Conservation (phyloP, 2,888 invertebrate species). For the Teinopalpus imperialis region DNA sequence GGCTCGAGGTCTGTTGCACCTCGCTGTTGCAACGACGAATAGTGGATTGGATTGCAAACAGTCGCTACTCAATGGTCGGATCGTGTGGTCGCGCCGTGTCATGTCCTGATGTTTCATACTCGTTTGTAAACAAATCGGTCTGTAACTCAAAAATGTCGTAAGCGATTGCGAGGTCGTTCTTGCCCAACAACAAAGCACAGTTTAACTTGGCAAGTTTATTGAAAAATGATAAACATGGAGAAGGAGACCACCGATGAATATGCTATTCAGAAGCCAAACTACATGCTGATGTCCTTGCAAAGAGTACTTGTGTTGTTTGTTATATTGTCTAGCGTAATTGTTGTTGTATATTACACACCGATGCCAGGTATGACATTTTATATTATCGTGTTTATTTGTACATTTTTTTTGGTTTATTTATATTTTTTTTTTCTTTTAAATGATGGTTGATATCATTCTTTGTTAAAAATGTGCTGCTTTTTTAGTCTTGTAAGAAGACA, state of each 20-base stretch:
- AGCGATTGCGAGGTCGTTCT: constrained; percentile 24
- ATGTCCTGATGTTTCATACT: constrained; percentile 25
- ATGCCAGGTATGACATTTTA: constrained; percentile 82
- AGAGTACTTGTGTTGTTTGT: constrained; percentile 85
- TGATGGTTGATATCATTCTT: no score
- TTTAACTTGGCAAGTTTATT: background rate
- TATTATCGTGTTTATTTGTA: no score
- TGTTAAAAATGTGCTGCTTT: no score
- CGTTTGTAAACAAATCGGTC: constrained; percentile 24
- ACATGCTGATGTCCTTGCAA: constrained; percentile 83
- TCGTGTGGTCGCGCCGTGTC: constrained; percentile 60
- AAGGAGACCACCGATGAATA: constrained; percentile 41
- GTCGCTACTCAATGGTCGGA: constrained; percentile 66
- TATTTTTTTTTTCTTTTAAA: no score
- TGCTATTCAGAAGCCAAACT: constrained; percentile 67
- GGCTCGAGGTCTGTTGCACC: constrained; percentile 29
- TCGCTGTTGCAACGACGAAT: constrained; percentile 37
- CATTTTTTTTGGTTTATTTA: no score
- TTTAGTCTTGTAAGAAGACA: no score
- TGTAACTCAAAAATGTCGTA: constrained; percentile 35
- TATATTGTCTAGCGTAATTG: constrained; percentile 84
- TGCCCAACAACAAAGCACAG: constrained; percentile 10
- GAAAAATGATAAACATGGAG: constrained; percentile 48
- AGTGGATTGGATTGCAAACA: constrained; percentile 43
- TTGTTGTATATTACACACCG: constrained; percentile 87